A percentile compares a stretch with the other conserved stretches of the same genome.
Conservation (phyloP, 2,797 vertebrate genomes). For the Austrolebias charrua region DNA sequence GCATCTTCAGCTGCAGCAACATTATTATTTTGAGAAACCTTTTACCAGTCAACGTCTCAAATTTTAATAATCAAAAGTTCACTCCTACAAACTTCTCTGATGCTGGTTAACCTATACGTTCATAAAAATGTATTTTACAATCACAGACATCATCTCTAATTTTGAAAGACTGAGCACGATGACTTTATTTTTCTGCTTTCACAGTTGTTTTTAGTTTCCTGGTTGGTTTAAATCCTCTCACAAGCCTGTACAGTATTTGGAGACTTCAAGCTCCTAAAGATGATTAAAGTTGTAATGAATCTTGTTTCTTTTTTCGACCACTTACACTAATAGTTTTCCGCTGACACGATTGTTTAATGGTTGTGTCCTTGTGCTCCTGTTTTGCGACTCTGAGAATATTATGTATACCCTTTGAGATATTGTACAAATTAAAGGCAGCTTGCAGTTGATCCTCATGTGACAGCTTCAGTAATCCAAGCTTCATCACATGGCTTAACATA, state of each 20-base stretch:
- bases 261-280: constrained; percentile 17
- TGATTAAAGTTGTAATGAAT: constrained; percentile 1
- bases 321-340: constrained; percentile 16
- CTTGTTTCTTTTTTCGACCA: too few species aligned
- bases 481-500: constrained; percentile 54
- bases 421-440: constrained; percentile 20
- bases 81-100: too few species aligned
- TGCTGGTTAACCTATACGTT: neutral
- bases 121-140: too few species aligned
- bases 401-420: constrained; percentile 21
- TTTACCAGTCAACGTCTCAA: constrained; percentile 11
- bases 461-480: constrained; percentile 33
- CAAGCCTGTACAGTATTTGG: constrained; percentile 9
- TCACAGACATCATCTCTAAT: too few species aligned
- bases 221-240: constrained; percentile 3
- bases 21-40: neutral
- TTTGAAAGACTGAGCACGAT: too few species aligned
- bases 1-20: constrained; percentile 24
- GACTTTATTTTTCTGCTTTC: neutral
- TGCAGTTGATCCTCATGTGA: constrained; percentile 49
- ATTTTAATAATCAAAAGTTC: neutral
- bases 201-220: constrained; percentile 4
- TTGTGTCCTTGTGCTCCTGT: constrained; percentile 1
- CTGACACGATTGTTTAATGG: constrained; percentile 13
- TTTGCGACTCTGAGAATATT: constrained; percentile 13